A percentile compares a stretch with the other conserved stretches of the same genome.
These are phyloP conservation scores for Nerophis lumbriciformis DNA, from an alignment of 2,113 vertebrate species.

Conservation along the genomic window DNA sequence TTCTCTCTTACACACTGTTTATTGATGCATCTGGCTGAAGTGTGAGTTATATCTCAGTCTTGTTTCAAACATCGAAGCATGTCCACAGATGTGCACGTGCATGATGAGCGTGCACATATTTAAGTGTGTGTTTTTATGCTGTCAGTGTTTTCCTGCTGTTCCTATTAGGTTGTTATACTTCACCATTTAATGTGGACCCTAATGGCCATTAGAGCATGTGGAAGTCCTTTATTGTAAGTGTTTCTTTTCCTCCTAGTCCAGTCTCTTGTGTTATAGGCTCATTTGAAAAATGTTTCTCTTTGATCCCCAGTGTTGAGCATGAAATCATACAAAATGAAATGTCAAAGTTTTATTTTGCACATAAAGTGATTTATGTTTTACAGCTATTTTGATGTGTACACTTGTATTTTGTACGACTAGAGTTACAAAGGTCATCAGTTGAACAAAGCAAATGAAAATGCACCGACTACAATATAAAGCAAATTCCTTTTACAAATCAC, in stretches of 20 bases:
- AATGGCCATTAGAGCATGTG: conserved; percentile 41
- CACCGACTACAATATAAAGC: too few species aligned
- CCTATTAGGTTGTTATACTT: conserved; percentile 38
- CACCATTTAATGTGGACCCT: conserved; percentile 24
- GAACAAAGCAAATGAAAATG: too few species aligned
- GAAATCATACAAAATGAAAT: conserved; percentile 1
- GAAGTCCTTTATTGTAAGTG: conserved; percentile 49
- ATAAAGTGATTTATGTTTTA: not conserved
- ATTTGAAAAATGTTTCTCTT: conserved; percentile 23
- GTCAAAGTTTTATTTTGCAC: too few species aligned
- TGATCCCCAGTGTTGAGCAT: conserved; percentile 15
- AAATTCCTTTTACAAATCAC: too few species aligned
- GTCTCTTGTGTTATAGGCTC: conserved; percentile 33
- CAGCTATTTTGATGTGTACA: not conserved
- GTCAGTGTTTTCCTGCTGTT: conserved; percentile 17
- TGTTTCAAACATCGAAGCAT: conserved; percentile 44
- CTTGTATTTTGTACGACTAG: too few species aligned
- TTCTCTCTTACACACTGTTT: conserved; percentile 25
- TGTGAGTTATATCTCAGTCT: conserved; percentile 54
- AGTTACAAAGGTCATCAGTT: too few species aligned
- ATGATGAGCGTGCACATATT: not conserved
- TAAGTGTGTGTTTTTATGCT: conserved; percentile 9
- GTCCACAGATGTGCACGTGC: conserved; percentile 49
- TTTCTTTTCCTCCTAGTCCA: conserved; percentile 34
- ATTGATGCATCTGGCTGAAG: conserved; percentile 49